A percentile compares a stretch with the other conserved stretches of the same genome.
Evolutionary conservation across 2,113 vertebrate genomes (phyloP).

Genomic region (Cochlearius cochlearius): DNA sequence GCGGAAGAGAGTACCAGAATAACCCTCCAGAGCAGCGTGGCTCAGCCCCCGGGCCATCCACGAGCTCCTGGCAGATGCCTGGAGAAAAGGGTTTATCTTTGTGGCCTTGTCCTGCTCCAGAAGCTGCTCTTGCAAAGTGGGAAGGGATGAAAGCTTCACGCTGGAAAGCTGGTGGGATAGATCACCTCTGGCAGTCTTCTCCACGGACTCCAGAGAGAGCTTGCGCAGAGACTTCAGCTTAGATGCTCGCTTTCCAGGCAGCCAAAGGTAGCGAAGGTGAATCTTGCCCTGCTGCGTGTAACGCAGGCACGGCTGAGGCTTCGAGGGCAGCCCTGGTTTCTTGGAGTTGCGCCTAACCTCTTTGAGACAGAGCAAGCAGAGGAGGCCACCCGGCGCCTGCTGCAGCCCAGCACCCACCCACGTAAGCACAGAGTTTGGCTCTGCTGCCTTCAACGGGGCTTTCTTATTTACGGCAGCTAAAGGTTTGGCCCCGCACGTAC

Average conservation of each 20-base stretch:
- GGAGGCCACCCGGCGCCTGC: not conserved
- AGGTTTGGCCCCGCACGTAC: not conserved
- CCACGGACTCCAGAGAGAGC: not conserved
- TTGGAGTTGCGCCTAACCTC: not conserved
- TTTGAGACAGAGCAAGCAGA: not conserved
- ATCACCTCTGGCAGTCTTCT: not conserved
- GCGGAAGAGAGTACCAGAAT: not conserved
- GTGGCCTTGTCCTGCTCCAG: not conserved
- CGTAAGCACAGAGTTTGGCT: accelerated
- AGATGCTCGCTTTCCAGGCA: not conserved
- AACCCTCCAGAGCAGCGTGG: not conserved
- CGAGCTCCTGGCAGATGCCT: not conserved
- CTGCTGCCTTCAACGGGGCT: not conserved
- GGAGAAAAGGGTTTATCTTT: not conserved
- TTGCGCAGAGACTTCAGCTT: not conserved
- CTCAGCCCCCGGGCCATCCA: not conserved
- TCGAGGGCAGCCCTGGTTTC: not conserved
- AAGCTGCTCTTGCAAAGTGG: not conserved
- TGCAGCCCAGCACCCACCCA: not conserved
- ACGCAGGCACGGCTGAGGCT: not conserved
- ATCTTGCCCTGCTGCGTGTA: not conserved
- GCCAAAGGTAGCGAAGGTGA: not conserved
- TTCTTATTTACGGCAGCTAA: not conserved
- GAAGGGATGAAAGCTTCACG: not conserved
- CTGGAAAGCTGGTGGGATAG: not conserved